Conservation (phyloP, 2,888 invertebrate genomes). For the Bhutanitis thaidina region DNA sequence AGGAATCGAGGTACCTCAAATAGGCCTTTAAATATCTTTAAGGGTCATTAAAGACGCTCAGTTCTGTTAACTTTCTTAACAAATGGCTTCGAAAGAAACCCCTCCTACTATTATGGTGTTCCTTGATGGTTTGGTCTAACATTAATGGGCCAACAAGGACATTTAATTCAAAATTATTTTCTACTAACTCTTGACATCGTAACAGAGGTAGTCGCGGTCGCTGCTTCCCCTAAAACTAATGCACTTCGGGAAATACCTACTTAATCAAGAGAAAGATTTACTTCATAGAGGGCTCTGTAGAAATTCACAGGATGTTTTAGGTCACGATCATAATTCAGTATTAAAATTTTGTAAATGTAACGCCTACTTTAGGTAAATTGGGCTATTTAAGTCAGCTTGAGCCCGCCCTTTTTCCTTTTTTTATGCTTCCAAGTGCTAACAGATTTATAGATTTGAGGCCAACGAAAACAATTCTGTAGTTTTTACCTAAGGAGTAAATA, state of each 20-base stretch:
- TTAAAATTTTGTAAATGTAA: too few relatives aligned
- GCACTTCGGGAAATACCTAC: constrained; percentile 45
- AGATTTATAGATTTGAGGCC: too few relatives aligned
- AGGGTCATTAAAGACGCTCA: constrained; percentile 16
- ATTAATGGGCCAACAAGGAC: constrained; percentile 6
- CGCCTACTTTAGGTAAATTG: too few relatives aligned
- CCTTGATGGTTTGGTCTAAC: constrained; percentile 3
- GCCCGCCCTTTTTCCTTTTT: too few relatives aligned
- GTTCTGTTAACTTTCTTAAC: constrained; percentile 19
- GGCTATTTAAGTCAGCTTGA: too few relatives aligned
- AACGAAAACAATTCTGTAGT: too few relatives aligned
- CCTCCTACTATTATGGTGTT: constrained; percentile 1
- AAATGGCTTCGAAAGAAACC: constrained; percentile 16
- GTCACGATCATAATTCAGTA: neutral
- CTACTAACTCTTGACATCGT: constrained; percentile 16
- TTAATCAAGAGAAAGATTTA: constrained; percentile 58
- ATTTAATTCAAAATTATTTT: constrained; percentile 19
- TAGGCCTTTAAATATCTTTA: constrained; percentile 19
- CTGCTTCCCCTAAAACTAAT: constrained; percentile 41
- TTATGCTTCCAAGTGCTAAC: too few relatives aligned
- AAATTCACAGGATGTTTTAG: constrained; percentile 8
- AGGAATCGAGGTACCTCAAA: constrained; percentile 11
- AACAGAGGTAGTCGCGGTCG: constrained; percentile 15
- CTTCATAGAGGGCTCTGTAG: constrained; percentile 33
- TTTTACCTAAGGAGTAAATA: too few relatives aligned